Base-by-base conservation (phyloP, 1,140 invertebrate species). In the Drosophila micromelanica region DNA sequence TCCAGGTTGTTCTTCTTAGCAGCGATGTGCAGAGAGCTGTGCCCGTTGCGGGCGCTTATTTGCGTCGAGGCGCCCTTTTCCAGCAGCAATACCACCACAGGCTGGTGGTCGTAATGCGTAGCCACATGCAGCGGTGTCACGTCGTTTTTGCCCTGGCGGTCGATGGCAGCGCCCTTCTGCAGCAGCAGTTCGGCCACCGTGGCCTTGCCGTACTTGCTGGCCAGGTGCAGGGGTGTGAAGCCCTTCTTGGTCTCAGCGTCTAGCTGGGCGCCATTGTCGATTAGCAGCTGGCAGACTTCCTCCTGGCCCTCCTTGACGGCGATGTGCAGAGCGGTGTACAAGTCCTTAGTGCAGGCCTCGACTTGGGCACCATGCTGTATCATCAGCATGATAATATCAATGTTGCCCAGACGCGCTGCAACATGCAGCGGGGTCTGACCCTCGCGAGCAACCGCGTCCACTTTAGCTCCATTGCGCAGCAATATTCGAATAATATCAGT, bases 91-190 rank as follows among this genome's bases (percentile, higher is more conserved):
- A 98, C 92, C 0, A 97, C 98, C 11, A 99, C 97, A 82, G 97
- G 96, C 70, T 97, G 97, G 92, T 99, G 97, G 92, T 99, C 98
- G 91, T 99, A 99, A 92, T 99, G 99, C 32, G 98, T 97, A 51
- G 99, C 98, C 74, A 99, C 98, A 91, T 99, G 98, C 49, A 99
- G 94, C 8, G 99, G 98, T 2, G 99, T 99, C 27, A 99, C 97
- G 75, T 98, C 97, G 91, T 99, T 99, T 94, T 98, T 99, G 76
- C 98, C 99, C 90, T 98, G 97, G 52, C 98, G 97, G 93, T 99
- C 97, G 6, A 98, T 96, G 12, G 96, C 95, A 13, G 98, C 98
- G 49, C 97, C 97, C 0, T 94, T 90, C 80, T 98, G 96, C 17
- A 99, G 92, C 27, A 99, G 93, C 49, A 99, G 93, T 63, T 96